Percentiles rank a stretch among this genome's conserved stretches.
These are phyloP conservation scores for Leptopilina boulardi DNA, from an alignment of 1,140 invertebrate genomes.

Conservation along the genomic window DNA sequence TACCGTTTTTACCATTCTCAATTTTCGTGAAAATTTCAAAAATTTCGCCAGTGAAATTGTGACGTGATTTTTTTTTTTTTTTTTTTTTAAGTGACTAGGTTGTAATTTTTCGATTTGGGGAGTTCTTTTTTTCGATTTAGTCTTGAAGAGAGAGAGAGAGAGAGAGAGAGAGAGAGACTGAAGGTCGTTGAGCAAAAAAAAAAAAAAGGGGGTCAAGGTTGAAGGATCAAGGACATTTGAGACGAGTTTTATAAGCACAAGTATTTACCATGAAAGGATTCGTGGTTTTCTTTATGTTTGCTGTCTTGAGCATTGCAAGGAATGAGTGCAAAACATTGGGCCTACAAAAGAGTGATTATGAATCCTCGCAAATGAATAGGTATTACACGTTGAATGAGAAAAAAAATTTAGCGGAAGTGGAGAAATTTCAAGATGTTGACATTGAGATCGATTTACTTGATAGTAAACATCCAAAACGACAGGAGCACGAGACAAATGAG, in stretches of 20 bases:
- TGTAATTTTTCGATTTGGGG: too few relatives aligned
- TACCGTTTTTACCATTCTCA: too few relatives aligned
- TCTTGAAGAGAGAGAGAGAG: neutral
- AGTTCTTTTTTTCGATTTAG: slow-evolving; percentile 29
- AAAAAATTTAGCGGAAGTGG: slow-evolving; percentile 61
- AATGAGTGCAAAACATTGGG: slow-evolving; percentile 36
- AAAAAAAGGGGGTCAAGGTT: slow-evolving; percentile 54
- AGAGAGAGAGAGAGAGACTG: neutral
- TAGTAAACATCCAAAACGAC: slow-evolving; percentile 44
- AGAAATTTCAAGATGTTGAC: slow-evolving; percentile 66
- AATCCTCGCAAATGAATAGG: slow-evolving; percentile 64
- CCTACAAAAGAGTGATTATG: slow-evolving; percentile 59
- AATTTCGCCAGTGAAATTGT: too few relatives aligned
- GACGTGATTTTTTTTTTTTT: too few relatives aligned
- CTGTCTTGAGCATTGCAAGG: slow-evolving; percentile 36
- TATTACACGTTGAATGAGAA: slow-evolving; percentile 58
- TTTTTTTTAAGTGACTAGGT: too few relatives aligned
- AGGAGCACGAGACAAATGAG: slow-evolving; percentile 45
- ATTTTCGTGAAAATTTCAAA: too few relatives aligned
- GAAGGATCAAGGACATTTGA: slow-evolving; percentile 51
- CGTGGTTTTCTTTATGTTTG: slow-evolving; percentile 41
- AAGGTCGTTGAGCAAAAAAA: slow-evolving; percentile 32
- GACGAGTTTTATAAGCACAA: neutral
- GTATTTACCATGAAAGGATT: slow-evolving; percentile 44
- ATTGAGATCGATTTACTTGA: slow-evolving; percentile 70